Evolutionary conservation across 92 coral and sea anemone species (phyloP).

Genomic region (Zoanthus gigantus): DNA sequence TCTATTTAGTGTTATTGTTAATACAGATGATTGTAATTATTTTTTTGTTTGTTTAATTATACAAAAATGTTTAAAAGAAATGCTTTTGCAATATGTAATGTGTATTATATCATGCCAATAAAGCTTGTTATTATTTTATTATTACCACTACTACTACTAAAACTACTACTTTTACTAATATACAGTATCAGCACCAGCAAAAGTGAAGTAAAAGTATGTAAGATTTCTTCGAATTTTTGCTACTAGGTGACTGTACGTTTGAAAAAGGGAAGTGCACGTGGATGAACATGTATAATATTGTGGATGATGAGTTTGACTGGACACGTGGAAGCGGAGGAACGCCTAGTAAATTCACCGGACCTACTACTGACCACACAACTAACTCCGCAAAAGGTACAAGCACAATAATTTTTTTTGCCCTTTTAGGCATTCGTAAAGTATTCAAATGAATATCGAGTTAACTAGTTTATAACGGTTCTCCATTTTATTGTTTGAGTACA

Average conservation of each 20-base stretch:
- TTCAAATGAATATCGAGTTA: too few species aligned
- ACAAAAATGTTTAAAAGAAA: too few species aligned
- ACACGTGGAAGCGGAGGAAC: conserved; percentile 80
- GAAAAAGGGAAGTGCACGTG: conserved; percentile 94
- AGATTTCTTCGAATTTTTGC: background rate
- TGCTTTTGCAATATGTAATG: too few species aligned
- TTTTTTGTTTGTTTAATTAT: too few species aligned
- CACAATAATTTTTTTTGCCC: background rate
- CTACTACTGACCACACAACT: conserved; percentile 86
- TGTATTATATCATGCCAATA: too few species aligned
- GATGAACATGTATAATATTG: conserved; percentile 77
- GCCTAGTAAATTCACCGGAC: conserved; percentile 83
- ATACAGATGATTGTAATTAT: too few species aligned
- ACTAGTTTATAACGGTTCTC: too few species aligned
- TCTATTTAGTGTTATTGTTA: too few species aligned
- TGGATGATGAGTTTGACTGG: conserved; percentile 96
- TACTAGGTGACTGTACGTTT: conserved; percentile 89
- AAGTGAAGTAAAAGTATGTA: background rate
- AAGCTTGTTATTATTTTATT: too few species aligned
- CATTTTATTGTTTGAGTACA: too few species aligned
- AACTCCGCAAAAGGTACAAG: conserved; percentile 67
- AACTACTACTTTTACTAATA: background rate
- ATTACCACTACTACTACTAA: background rate
- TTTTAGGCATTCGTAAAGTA: background rate
- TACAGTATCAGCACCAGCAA: background rate